Evolutionary conservation across 2,113 vertebrate genomes (phyloP).

Genomic region (Dendropsophus ebraccatus): DNA sequence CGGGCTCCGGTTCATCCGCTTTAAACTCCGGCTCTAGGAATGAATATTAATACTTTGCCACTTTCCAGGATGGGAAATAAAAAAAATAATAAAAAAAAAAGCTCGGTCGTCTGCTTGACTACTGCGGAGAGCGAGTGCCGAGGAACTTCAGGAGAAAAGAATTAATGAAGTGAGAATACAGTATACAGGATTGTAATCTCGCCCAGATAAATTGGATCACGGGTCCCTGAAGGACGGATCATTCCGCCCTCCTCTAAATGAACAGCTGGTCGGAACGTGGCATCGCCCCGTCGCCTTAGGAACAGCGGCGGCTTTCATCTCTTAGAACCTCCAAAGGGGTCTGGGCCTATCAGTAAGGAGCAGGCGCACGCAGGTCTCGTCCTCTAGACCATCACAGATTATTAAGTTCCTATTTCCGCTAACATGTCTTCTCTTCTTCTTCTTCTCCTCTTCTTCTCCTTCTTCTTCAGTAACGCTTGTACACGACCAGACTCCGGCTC

Average conservation of each 20-base stretch:
- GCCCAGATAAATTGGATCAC: constrained; percentile 53
- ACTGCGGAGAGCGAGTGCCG: not conserved
- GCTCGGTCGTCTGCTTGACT: not conserved
- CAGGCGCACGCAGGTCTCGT: constrained; percentile 65
- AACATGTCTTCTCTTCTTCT: not conserved
- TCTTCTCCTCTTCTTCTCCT: not conserved
- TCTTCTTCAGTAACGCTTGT: constrained; percentile 30
- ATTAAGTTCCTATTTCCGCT: not conserved
- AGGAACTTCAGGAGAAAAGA: constrained; percentile 22
- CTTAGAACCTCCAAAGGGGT: constrained; percentile 66
- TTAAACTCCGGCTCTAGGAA: not conserved
- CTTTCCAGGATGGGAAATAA: not conserved
- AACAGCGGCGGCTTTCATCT: constrained; percentile 68
- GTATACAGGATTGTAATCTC: constrained; percentile 44
- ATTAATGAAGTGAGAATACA: constrained; percentile 46
- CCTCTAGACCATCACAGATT: constrained; percentile 59
- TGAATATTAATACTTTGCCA: constrained; percentile 18
- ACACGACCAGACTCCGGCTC: not conserved
- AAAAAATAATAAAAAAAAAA: not conserved
- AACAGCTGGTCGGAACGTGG: constrained; percentile 58
- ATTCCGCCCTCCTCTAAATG: constrained; percentile 64
- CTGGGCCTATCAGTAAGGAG: constrained; percentile 65
- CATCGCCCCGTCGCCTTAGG: constrained; percentile 58
- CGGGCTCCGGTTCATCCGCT: not conserved
- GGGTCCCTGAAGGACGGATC: constrained; percentile 59